These are phyloP conservation scores for Eulemur rubriventer DNA, from an alignment of 2,797 vertebrate species.

Conservation along the genomic window DNA sequence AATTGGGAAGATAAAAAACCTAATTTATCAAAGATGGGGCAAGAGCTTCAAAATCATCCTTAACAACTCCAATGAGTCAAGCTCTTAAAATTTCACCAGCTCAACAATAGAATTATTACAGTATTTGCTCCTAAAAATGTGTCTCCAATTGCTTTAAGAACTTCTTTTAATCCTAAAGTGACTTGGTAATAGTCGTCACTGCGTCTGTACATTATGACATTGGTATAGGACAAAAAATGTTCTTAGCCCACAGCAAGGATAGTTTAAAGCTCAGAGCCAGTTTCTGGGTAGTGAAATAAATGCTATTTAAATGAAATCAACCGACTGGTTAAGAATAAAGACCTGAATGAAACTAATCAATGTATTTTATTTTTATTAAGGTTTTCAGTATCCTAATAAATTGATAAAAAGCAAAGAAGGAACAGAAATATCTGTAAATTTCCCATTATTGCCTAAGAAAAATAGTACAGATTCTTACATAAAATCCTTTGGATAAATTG, in stretches of 20 bases:
- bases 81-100: conserved; percentile 43
- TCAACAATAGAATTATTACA: conserved; percentile 35
- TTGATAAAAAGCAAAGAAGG: conserved; percentile 22
- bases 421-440: conserved; percentile 44
- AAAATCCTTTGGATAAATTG: conserved; percentile 43
- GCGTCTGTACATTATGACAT: conserved; percentile 21
- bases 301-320: conserved; percentile 50
- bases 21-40: conserved; percentile 36
- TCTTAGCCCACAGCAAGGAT: conserved; percentile 41
- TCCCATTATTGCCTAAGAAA: conserved; percentile 26
- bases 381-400: conserved; percentile 4
- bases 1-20: conserved; percentile 50
- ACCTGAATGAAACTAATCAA: not conserved
- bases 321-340: conserved; percentile 35
- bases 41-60: conserved; percentile 54
- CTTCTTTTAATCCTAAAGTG: conserved; percentile 48
- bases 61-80: conserved; percentile 51
- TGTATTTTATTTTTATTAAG: conserved; percentile 27
- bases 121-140: conserved; percentile 46
- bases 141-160: conserved; percentile 55
- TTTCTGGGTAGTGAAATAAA: conserved; percentile 53
- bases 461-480: conserved; percentile 20
- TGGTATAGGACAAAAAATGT: not conserved
- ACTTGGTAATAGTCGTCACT: conserved; percentile 40
- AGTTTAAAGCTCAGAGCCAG: conserved; percentile 48